These are phyloP conservation scores for Riparia riparia DNA, from an alignment of 2,113 vertebrate species.

Conservation along the genomic window DNA sequence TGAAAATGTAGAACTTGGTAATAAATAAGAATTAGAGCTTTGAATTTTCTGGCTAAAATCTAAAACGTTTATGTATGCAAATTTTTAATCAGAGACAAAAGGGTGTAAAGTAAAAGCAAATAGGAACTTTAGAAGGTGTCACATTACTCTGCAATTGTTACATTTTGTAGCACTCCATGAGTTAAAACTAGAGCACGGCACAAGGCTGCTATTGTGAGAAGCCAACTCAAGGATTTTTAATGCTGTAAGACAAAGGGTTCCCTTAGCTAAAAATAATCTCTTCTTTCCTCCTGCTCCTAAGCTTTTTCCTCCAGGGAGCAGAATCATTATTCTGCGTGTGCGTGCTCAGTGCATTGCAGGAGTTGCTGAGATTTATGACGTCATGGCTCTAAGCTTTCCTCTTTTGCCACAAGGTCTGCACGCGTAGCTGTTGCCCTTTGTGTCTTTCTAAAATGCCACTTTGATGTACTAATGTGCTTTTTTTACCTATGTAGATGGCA, in stretches of 20 bases:
- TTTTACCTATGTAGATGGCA: neutral
- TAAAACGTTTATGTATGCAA: neutral
- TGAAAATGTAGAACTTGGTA: neutral
- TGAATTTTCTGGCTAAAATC: neutral
- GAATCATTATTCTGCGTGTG: constrained; percentile 27
- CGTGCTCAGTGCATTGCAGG: constrained; percentile 1
- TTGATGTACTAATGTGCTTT: neutral
- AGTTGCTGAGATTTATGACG: constrained; percentile 58
- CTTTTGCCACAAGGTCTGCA: constrained; percentile 21
- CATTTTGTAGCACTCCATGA: neutral
- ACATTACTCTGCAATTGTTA: neutral
- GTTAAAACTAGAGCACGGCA: constrained; percentile 39
- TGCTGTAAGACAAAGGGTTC: constrained; percentile 69
- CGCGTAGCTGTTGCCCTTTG: neutral
- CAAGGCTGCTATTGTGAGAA: constrained; percentile 59
- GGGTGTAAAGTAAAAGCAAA: neutral
- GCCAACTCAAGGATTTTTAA: constrained; percentile 52
- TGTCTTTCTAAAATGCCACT: neutral
- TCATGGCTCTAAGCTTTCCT: constrained; percentile 51
- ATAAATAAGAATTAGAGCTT: neutral
- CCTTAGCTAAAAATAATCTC: constrained; percentile 74
- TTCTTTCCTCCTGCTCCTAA: constrained; percentile 63
- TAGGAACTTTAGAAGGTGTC: neutral
- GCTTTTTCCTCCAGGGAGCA: constrained; percentile 57
- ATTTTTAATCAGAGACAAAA: neutral